Evolutionary conservation across 2,113 vertebrate species (phyloP), one percentile per base, ranked within the genome.

Genomic region (Periophthalmus modestus): DNA sequence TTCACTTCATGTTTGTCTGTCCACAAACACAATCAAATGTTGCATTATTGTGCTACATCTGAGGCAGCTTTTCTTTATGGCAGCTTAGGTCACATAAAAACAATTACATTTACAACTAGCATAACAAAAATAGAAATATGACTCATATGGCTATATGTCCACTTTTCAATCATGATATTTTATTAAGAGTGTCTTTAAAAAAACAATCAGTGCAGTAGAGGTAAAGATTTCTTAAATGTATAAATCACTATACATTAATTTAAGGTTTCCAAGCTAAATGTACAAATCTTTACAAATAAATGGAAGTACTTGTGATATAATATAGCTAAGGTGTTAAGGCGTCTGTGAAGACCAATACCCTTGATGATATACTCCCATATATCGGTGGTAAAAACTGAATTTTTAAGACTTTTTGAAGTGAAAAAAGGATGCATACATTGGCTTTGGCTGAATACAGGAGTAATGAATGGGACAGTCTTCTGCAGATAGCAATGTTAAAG

Each of bases 271-370:
- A 33, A 82, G 66, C 77, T 82, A 58, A 66, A 82, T 46, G 36
- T 74, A 54, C 63, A 62, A 67, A 69, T 57, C 75, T n/a, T 81
- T n/a, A 66, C 16, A 52, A 52, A 50, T 50, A 62, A 24, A 48
- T 75, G 61, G 59, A 75, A 72, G 65, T 47, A 43, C 48, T 54
- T 7, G 77, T 76, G 68, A 72, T 75, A 84, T 11, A 65, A 77
- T 57, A 73, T 73, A 75, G 72, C 74, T 84, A 85, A 89, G 80
- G 89, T 91, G 79, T 81, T 88, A 90, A 91, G 86, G 88, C 83
- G 34, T 86, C 65, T 74, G 79, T 84, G 78, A 79, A 82, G 70
- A 79, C 77, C 65, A 39, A 69, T 74, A 82, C 72, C 73, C 21
- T 66, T 79, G 47, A 75, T 82, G 65, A 77, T 81, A 34, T 71